Evolutionary conservation across 2,113 vertebrate species (phyloP).

Genomic region (Erpornis zantholeuca): DNA sequence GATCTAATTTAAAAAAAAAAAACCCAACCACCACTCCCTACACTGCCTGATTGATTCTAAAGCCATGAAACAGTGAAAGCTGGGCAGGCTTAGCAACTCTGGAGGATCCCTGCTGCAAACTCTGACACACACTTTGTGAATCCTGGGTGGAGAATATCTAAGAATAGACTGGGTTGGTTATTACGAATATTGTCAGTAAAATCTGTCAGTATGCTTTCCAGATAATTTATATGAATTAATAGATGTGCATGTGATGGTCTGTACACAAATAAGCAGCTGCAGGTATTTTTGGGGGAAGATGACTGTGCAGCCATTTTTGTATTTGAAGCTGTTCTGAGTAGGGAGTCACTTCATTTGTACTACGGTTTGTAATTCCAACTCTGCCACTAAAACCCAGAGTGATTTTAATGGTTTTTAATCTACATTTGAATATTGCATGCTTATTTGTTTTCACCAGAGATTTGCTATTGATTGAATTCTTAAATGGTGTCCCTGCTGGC

Average conservation of each 20-base stretch:
- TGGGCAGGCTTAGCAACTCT: neutral
- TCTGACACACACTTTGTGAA: constrained; percentile 10
- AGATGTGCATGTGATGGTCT: neutral
- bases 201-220: neutral
- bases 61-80: constrained; percentile 3
- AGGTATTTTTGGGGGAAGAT: neutral
- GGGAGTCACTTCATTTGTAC: neutral
- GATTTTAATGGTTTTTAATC: constrained; percentile 53
- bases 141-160: neutral
- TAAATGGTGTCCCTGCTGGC: constrained; percentile 42
- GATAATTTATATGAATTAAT: neutral
- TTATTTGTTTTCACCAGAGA: constrained; percentile 54
- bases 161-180: neutral
- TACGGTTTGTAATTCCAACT: neutral
- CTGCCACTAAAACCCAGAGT: neutral
- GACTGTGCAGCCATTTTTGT: neutral
- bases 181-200: neutral
- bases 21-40: neutral
- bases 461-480: constrained; percentile 45
- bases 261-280: neutral
- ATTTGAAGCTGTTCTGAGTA: neutral
- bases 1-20: constrained; percentile 45
- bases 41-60: constrained; percentile 27
- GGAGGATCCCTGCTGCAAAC: constrained; percentile 20
- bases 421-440: constrained; percentile 17